These are phyloP conservation scores for Copidosoma aretas DNA, from an alignment of 2,888 invertebrate genomes.

Conservation along the genomic window DNA sequence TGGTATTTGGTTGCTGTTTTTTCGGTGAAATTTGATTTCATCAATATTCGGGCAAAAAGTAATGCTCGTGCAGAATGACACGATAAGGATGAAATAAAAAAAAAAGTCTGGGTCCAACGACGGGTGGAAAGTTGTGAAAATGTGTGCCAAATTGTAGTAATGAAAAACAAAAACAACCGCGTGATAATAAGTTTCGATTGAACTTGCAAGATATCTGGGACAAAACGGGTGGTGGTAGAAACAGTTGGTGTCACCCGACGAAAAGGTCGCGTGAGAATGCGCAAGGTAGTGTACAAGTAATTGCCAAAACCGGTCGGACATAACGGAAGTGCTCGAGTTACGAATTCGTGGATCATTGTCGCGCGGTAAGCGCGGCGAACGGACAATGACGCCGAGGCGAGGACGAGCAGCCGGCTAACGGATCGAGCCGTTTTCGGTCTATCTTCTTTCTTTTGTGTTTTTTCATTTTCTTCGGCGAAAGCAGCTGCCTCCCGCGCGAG, in stretches of 20 bases:
- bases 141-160: too few relatives aligned
- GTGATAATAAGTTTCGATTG: too few relatives aligned
- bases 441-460: background rate
- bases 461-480: background rate
- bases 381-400: constrained; percentile 1
- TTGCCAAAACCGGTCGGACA: constrained; percentile 5
- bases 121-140: too few relatives aligned
- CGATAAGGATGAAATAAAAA: too few relatives aligned
- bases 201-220: too few relatives aligned
- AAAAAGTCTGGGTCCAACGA: too few relatives aligned
- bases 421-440: background rate
- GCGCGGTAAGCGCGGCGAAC: background rate
- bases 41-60: too few relatives aligned
- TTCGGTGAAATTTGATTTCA: too few relatives aligned
- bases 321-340: constrained; percentile 11
- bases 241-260: background rate
- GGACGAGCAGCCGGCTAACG: background rate
- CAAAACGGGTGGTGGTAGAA: background rate
- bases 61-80: too few relatives aligned
- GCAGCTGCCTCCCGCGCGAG: background rate
- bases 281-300: background rate
- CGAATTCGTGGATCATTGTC: constrained; percentile 1
- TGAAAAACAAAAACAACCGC: too few relatives aligned
- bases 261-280: background rate
- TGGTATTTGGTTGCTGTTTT: too few relatives aligned